phyloP scores from a whole-genome alignment of 2,113 vertebrate species.

The Helogale parvula region DNA sequence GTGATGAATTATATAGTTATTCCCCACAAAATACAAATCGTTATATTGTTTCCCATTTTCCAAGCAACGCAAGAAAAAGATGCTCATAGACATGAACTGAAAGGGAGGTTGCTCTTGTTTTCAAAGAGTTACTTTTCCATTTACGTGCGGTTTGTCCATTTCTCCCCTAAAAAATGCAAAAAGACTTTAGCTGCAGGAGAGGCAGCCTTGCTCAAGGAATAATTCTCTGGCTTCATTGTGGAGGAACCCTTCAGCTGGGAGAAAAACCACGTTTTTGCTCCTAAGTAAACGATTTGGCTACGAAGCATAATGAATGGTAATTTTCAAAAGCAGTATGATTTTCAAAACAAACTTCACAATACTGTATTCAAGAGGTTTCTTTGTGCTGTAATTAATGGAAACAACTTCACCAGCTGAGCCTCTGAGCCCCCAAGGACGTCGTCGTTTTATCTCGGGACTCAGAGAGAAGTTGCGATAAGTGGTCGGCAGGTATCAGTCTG shows the following conservation, averaged over 20 bases:
- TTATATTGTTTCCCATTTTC: conserved; percentile 53
- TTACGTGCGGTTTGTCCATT: background rate
- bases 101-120: conserved; percentile 31
- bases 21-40: conserved; percentile 39
- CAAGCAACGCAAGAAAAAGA: conserved; percentile 29
- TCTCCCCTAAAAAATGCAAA: background rate
- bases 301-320: background rate
- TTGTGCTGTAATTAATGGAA: conserved; percentile 44
- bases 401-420: background rate
- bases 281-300: background rate
- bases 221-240: background rate
- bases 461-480: background rate
- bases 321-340: conserved; percentile 56
- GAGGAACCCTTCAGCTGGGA: background rate
- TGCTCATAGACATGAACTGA: conserved; percentile 30
- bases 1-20: conserved; percentile 32
- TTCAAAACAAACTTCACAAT: conserved; percentile 51
- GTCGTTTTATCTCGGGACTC: background rate
- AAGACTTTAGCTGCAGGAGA: background rate
- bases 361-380: conserved; percentile 14
- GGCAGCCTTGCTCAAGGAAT: conserved; percentile 14
- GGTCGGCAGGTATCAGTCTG: background rate
- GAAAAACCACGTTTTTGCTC: conserved; percentile 35
- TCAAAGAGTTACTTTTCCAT: conserved; percentile 47
- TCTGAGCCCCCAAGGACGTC: background rate